Conservation (phyloP, 2,113 vertebrate genomes). For the Rhabdomys dilectus region DNA sequence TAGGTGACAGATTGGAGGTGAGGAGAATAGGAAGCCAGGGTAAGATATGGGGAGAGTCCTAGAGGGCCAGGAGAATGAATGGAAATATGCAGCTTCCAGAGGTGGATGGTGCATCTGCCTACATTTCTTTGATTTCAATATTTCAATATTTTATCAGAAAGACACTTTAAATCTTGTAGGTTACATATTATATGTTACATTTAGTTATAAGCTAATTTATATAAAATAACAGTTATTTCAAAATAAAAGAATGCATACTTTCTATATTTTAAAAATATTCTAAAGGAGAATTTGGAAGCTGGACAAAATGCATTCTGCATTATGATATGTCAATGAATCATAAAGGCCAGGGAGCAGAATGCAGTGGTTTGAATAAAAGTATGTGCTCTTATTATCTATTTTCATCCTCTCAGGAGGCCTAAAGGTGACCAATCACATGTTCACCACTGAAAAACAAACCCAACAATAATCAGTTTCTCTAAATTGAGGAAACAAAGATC, state of each 20-base stretch:
- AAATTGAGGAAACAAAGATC: background rate
- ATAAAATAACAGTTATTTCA: background rate
- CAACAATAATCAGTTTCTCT: background rate
- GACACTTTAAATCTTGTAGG: background rate
- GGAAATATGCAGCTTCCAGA: too few species aligned
- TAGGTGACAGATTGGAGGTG: too few species aligned
- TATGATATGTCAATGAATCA: background rate
- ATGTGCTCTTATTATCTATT: background rate
- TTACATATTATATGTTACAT: background rate
- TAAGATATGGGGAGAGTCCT: too few species aligned
- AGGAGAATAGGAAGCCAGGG: too few species aligned
- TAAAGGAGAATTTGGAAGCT: background rate
- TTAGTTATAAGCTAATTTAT: background rate
- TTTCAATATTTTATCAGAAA: background rate
- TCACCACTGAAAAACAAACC: background rate
- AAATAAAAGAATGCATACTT: background rate
- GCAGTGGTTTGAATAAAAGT: background rate
- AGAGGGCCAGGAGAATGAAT: too few species aligned
- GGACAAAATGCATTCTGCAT: background rate
- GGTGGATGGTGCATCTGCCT: too few species aligned
- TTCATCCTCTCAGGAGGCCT: background rate
- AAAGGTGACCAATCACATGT: background rate
- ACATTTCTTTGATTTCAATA: too few species aligned
- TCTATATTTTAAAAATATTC: background rate
- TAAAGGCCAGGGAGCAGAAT: background rate